These are phyloP conservation scores for Drosophila mimica DNA, from an alignment of 2,888 invertebrate genomes.

Conservation along the genomic window DNA sequence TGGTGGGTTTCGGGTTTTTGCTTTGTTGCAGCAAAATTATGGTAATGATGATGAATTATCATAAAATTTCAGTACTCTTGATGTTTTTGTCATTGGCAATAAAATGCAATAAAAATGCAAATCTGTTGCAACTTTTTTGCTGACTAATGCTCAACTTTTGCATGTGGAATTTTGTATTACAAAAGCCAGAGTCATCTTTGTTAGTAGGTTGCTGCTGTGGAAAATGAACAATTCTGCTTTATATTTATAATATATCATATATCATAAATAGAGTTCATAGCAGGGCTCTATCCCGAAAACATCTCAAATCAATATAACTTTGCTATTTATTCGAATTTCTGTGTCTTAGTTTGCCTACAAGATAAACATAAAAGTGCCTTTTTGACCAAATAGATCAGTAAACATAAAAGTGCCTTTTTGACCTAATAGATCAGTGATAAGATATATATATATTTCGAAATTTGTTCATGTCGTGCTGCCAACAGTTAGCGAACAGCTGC, in stretches of 20 bases:
- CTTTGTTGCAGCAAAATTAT: constrained; percentile 36
- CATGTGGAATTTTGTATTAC: not conserved
- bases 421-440: constrained; percentile 16
- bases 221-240: not conserved
- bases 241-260: not conserved
- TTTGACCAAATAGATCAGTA: constrained; percentile 10
- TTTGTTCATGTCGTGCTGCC: constrained; percentile 36
- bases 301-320: not conserved
- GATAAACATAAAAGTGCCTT: not conserved
- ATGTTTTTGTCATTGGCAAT: constrained; percentile 25
- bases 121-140: constrained; percentile 39
- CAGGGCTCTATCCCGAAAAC: not conserved
- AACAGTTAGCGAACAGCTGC: constrained; percentile 56
- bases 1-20: constrained; percentile 5
- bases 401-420: not conserved
- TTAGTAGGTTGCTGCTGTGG: not conserved
- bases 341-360: not conserved
- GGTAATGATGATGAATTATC: constrained; percentile 55
- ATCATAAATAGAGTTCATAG: not conserved
- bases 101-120: constrained; percentile 60
- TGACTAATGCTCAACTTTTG: constrained; percentile 21
- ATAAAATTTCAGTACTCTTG: constrained; percentile 36
- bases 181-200: not conserved
- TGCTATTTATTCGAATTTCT: not conserved
- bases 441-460: constrained; percentile 22